phyloP scores from a whole-genome alignment of 2,113 vertebrate species.

The Craseonycteris thonglongyai region DNA sequence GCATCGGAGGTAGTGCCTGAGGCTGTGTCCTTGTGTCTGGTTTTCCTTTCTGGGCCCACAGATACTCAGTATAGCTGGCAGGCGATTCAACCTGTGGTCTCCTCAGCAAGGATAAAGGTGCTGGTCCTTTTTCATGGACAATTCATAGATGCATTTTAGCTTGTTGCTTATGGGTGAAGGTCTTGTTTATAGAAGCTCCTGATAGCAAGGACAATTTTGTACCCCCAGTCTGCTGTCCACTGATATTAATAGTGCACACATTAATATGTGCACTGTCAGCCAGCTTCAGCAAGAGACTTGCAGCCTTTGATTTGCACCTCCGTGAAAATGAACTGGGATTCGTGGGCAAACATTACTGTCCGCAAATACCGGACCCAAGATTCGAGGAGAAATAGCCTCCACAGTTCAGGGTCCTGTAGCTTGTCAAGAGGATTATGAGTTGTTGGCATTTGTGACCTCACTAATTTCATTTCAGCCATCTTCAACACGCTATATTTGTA shows the following conservation, averaged over 20 bases:
- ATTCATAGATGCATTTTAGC: not conserved
- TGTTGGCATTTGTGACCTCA: slow-evolving; percentile 50
- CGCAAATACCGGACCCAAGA: not conserved
- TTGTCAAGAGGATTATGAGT: not conserved
- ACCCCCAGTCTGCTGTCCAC: not conserved
- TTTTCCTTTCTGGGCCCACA: not conserved
- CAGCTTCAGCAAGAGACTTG: not conserved
- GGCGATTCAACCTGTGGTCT: not conserved
- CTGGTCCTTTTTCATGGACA: not conserved
- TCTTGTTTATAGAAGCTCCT: not conserved
- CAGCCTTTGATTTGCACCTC: not conserved
- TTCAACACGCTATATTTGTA: slow-evolving; percentile 60
- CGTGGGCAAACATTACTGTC: not conserved
- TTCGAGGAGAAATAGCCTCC: not conserved
- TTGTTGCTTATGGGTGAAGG: not conserved
- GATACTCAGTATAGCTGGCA: not conserved
- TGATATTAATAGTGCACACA: not conserved
- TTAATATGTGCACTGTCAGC: not conserved
- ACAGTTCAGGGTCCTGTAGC: not conserved
- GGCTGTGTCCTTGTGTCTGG: not conserved
- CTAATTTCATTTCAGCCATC: slow-evolving; percentile 52
- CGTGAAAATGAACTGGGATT: not conserved
- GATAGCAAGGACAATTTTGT: not conserved
- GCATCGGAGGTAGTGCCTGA: not conserved
- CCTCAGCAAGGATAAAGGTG: not conserved